Conservation (phyloP, 1,140 invertebrate species). For the Drosophila persimilis region DNA sequence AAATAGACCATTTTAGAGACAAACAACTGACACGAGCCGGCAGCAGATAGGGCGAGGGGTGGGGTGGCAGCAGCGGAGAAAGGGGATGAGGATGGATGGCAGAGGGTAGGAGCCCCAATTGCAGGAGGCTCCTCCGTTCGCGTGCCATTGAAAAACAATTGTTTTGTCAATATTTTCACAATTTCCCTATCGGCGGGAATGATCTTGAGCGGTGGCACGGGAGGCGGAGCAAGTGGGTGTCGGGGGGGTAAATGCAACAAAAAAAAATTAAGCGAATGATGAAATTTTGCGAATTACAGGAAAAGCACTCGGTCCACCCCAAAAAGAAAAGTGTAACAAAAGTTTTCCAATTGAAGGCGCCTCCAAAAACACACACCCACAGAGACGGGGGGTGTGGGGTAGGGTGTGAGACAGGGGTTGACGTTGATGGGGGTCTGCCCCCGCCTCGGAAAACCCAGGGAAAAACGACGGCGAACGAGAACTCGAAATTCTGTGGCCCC, state of each 20-base stretch:
- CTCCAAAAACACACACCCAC: conserved; percentile 11
- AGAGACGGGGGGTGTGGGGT: background rate
- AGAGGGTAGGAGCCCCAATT: background rate
- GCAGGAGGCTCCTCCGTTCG: conserved; percentile 21
- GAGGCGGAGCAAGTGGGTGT: background rate
- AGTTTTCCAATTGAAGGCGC: conserved; percentile 73
- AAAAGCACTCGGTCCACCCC: conserved; percentile 32
- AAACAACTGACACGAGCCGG: conserved; percentile 39
- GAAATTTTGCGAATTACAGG: conserved; percentile 44
- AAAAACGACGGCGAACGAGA: conserved; percentile 2
- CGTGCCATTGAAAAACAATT: conserved; percentile 70
- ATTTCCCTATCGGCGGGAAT: conserved; percentile 63
- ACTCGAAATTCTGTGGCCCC: conserved; percentile 50
- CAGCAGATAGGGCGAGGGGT: conserved; percentile 21
- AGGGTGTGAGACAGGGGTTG: conserved; percentile 26
- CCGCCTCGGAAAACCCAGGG: background rate
- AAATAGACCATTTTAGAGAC: conserved; percentile 54
- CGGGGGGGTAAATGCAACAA: conserved; percentile 16
- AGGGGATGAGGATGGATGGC: background rate
- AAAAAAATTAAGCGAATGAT: conserved; percentile 41
- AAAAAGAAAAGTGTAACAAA: conserved; percentile 65
- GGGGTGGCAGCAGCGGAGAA: conserved; percentile 1
- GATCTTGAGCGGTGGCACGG: conserved; percentile 25
- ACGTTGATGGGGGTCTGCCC: conserved; percentile 66
- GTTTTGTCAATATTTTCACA: conserved; percentile 81